Conservation (phyloP, 2,113 vertebrate species). For the Megalops atlanticus region DNA sequence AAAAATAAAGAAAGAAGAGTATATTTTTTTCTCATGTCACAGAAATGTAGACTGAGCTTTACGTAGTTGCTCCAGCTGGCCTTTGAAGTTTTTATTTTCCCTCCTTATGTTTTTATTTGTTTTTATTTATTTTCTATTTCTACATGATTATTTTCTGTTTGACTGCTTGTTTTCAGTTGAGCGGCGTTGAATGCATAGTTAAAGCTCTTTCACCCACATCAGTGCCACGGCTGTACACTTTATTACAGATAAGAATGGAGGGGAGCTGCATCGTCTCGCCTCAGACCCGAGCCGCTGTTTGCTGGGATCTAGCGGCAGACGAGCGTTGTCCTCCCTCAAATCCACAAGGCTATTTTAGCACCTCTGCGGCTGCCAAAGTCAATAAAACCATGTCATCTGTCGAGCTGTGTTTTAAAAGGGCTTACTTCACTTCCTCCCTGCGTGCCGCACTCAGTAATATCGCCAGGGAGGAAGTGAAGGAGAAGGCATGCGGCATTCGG, state of each 20-base stretch:
- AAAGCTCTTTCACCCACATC: background rate
- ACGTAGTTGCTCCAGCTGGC: background rate
- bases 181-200: background rate
- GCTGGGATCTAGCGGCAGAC: background rate
- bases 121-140: background rate
- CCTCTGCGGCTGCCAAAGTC: background rate
- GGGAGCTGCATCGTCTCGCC: background rate
- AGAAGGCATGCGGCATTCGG: background rate
- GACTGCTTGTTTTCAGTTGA: background rate
- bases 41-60: background rate
- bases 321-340: background rate
- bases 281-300: background rate
- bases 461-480: background rate
- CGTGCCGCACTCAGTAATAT: background rate
- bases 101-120: background rate
- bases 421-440: slow-evolving; percentile 29
- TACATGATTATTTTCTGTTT: background rate
- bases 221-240: background rate
- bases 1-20: too few species aligned
- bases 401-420: slow-evolving; percentile 13
- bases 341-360: background rate
- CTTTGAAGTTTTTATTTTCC: background rate
- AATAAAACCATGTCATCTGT: slow-evolving; percentile 20
- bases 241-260: background rate
- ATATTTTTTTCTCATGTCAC: too few species aligned